Evolutionary conservation across 2,888 invertebrate genomes (phyloP), one percentile per base, ranked within the genome.

Genomic region (Eilema sororculum): DNA sequence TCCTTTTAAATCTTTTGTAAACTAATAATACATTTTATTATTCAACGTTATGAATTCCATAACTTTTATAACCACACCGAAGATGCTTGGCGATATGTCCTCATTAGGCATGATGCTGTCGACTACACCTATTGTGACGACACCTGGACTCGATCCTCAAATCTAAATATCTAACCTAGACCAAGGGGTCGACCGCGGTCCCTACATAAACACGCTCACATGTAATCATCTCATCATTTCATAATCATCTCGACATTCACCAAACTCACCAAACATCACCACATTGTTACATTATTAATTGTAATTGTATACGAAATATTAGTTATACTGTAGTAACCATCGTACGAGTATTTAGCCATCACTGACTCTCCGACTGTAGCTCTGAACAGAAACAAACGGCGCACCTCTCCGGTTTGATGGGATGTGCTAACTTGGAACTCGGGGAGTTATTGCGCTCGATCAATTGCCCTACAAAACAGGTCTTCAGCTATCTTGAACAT

Each of bases 101-200:
- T 56, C 61, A 58, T 16, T 13, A 25, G 67, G 28, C 69, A 69
- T 63, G 68, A 46, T 68, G 37, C 8, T 68, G 75, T 33, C 61
- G 24, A 41, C 13, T 6, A 33, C 28, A 52, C 62, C 24, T 37
- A 9, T 46, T 8, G 33, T 71, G 33, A 33, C 46, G 22, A 65
- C 3, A 56, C 52, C 37, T 33, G 59, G 67, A 68, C n/a, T n/a
- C 65, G 30, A 62, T 41, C 24, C 65, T n/a, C 20, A 13, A 6
- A 25, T 5, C 0, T 0, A 58, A 16, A 58, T n/a, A n/a, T n/a
- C n/a, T n/a, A n/a, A 69, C 62, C 66, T 65, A 69, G 61, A 46
- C 4, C 41, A 16, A 41, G 13, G 20, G 20, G 20, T 46, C 20
- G 41, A 46, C 0, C 46, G 20, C 46, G 46, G 46, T 20, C 16